These are phyloP conservation scores for Rallus limicola DNA, from an alignment of 2,113 vertebrate species.

Conservation along the genomic window DNA sequence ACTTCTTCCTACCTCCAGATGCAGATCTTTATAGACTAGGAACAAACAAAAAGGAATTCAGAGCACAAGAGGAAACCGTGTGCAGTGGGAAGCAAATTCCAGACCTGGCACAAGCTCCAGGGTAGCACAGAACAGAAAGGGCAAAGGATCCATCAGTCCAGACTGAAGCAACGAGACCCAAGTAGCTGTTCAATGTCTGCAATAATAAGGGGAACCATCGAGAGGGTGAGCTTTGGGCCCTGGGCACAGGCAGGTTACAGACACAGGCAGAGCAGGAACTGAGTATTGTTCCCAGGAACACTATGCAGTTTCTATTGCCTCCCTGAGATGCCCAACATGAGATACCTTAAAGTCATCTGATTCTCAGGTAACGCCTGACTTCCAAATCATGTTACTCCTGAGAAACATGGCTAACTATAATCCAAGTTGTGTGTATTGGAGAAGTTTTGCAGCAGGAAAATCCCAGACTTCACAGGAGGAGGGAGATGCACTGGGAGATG, in stretches of 20 bases:
- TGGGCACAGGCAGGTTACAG: neutral
- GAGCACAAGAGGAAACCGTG: neutral
- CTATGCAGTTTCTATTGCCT: neutral
- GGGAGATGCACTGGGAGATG: neutral
- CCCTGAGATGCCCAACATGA: neutral
- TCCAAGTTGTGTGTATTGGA: neutral
- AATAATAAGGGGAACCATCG: neutral
- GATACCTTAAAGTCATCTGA: neutral
- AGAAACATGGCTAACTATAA: neutral
- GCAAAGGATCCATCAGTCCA: neutral
- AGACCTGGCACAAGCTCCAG: neutral
- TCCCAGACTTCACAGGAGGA: neutral
- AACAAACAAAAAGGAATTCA: neutral
- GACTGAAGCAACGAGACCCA: neutral
- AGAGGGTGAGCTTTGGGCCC: neutral
- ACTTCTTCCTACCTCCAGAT: neutral
- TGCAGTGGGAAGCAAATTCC: neutral
- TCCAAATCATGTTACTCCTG: neutral
- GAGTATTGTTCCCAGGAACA: neutral
- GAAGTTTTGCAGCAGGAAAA: neutral
- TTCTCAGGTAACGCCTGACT: neutral
- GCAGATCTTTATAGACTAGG: neutral
- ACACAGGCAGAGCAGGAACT: neutral
- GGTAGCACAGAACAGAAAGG: neutral
- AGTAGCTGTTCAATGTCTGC: neutral